Base-by-base conservation (phyloP, 2,113 vertebrate species). In the Pelodiscus sinensis region DNA sequence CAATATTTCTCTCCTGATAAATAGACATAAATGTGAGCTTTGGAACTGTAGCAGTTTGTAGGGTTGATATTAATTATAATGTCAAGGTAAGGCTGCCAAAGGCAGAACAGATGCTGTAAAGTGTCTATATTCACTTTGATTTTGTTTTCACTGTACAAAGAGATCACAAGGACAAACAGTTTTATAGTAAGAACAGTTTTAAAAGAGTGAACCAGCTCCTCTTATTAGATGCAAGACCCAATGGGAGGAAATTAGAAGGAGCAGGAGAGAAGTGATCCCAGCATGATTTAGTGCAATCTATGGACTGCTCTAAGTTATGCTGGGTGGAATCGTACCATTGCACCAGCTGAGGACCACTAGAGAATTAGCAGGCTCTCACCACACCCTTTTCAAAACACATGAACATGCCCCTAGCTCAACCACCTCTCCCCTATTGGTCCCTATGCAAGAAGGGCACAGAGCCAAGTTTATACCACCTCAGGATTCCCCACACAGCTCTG, bases 21-120 rank as follows among this genome's bases (percentile, higher is more conserved):
- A 82, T 58, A 78, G 51, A 84, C 88, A 79, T 24, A 92, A 94
- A 83, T 2, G 25, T 1, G 5, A 91, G 77, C 5, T 38, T 94
- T 91, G 81, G 77, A 94, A 91, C 14, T 52, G 16, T 62, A 90
- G 44, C 65, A 90, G 31, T 50, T 21, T 0, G 0, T 79, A n/a
- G 27, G 93, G n/a, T 90, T 82, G 16, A 55, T 0, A 0, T 89
- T n/a, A 87, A 88, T 92, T 94, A 60, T 56, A 93, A 56, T 88
- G 35, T 92, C 85, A 90, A 92, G 87, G 25, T 80, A 79, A 90
- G 16, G 18, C 16, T 82, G 38, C 57, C 90, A 58, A 73, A 84
- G 90, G 83, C 25, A 79, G 56, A 89, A 90, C 4, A 85, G 25
- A 79, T 44, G 9, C 27, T 54, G 90, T 88, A 86, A 87, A 93